A percentile compares a stretch with the other conserved stretches of the same genome.
Evolutionary conservation across 2,888 invertebrate species (phyloP).

Genomic region (Campoplex capitator): DNA sequence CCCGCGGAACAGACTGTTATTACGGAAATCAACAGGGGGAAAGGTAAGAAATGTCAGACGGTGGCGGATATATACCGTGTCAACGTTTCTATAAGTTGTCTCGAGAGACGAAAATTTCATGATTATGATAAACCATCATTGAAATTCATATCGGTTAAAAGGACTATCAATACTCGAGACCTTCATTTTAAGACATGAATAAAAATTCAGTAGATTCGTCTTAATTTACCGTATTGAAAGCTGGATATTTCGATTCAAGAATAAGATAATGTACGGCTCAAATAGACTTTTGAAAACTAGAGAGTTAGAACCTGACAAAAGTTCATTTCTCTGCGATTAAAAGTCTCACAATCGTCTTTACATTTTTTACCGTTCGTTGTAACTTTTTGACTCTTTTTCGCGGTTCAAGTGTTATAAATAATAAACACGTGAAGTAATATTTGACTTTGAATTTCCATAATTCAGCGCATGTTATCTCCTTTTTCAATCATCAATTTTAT

Average conservation of each 20-base stretch:
- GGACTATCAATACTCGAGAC: neutral
- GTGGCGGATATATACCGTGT: constrained; percentile 41
- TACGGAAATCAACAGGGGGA: constrained; percentile 57
- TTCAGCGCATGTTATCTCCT: neutral
- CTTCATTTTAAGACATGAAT: neutral
- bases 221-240: neutral
- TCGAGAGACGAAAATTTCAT: neutral
- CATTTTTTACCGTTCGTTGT: neutral
- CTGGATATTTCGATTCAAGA: neutral
- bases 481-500: neutral
- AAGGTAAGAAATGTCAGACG: constrained; percentile 63
- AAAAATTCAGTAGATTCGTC: neutral
- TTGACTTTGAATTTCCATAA: neutral
- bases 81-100: neutral
- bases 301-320: neutral
- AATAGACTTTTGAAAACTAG: neutral
- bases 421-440: neutral
- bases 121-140: constrained; percentile 4
- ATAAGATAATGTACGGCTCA: neutral
- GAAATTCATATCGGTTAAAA: neutral
- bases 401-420: neutral
- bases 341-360: neutral
- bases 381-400: neutral
- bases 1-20: constrained; percentile 53
- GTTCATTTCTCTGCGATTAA: neutral